Conservation (phyloP, 2,113 vertebrate species). For the Theristicus caerulescens region DNA sequence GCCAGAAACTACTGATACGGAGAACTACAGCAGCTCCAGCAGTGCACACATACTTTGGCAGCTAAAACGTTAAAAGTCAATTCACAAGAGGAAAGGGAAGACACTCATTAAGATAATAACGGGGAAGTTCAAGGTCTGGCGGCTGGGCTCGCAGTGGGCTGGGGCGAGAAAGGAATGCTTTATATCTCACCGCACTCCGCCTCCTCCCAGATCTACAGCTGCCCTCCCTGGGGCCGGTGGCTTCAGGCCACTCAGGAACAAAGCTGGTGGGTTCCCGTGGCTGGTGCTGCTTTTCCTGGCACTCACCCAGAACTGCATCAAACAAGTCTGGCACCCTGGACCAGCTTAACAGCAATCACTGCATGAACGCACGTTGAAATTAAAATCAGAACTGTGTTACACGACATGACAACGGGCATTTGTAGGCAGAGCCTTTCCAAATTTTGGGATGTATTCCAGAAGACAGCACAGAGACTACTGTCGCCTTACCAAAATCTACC, state of each 20-base stretch:
- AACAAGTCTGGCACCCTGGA: not conserved
- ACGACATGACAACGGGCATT: accelerated
- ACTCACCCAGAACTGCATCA: not conserved
- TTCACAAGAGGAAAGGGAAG: slow-evolving; percentile 23
- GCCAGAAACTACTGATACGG: not conserved
- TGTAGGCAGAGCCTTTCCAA: not conserved
- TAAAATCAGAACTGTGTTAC: not conserved
- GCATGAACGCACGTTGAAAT: accelerated
- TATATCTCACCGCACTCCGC: not conserved
- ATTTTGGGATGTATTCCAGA: not conserved
- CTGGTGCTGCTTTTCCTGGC: slow-evolving; percentile 14
- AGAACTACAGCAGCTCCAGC: not conserved
- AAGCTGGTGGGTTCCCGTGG: accelerated
- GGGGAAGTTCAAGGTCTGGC: not conserved
- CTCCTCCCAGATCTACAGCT: not conserved
- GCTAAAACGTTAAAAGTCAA: not conserved
- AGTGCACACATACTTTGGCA: not conserved
- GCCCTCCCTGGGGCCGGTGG: not conserved
- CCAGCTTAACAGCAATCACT: accelerated
- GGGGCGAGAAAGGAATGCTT: not conserved
- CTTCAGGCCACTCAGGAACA: not conserved
- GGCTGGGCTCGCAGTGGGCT: not conserved
- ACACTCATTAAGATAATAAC: not conserved
- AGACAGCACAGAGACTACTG: not conserved
- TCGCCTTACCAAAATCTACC: not conserved